Evolutionary conservation across 2,888 invertebrate genomes (phyloP).

Genomic region (Sericinus montela): DNA sequence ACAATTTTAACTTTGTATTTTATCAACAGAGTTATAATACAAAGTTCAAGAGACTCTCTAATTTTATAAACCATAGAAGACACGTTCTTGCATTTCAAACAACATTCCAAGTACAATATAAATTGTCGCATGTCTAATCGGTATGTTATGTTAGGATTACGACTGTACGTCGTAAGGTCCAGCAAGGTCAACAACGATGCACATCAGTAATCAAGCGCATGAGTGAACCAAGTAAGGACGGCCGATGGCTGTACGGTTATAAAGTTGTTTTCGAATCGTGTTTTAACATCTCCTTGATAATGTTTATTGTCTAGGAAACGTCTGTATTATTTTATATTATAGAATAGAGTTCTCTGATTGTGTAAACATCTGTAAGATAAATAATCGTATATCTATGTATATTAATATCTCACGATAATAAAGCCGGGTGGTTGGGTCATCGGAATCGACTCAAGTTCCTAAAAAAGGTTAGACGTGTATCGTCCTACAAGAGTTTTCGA

Average conservation of each 20-base stretch:
- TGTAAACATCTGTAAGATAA: no score
- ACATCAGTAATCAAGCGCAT: conserved; percentile 22
- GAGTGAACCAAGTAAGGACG: conserved; percentile 9
- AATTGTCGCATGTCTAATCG: conserved; percentile 6
- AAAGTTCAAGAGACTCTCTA: not conserved
- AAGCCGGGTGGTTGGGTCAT: no score
- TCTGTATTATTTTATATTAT: no score
- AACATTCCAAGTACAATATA: conserved; percentile 5
- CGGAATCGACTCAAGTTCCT: no score
- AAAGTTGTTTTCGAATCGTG: conserved; percentile 7
- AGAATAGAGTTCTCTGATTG: no score
- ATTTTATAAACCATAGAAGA: not conserved
- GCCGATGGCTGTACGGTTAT: conserved; percentile 1
- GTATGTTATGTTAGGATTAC: conserved; percentile 14
- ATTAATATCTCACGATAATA: no score
- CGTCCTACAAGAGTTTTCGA: no score
- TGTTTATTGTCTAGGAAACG: no score
- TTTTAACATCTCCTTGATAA: not conserved
- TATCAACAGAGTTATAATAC: no score
- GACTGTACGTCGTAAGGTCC: conserved; percentile 10
- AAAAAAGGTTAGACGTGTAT: no score
- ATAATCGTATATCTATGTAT: no score
- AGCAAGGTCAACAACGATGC: conserved; percentile 28
- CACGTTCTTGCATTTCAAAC: not conserved
- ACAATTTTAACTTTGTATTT: no score